phyloP scores from a whole-genome alignment of 2,888 invertebrate genomes.

The Phytoseiulus persimilis region DNA sequence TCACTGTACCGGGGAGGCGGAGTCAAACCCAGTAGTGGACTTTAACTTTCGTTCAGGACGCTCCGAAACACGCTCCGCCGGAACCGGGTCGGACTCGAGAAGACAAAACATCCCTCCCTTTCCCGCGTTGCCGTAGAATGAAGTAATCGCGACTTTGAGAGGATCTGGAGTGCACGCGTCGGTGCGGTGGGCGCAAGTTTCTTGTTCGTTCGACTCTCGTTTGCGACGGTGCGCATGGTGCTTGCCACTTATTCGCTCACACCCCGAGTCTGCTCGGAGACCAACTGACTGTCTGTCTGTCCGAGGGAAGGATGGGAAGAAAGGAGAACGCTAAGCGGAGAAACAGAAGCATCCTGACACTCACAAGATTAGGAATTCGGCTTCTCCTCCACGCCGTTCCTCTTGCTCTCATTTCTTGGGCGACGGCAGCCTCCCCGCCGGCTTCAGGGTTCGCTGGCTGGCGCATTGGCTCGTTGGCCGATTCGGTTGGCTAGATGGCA shows the following conservation, averaged over 20 bases:
- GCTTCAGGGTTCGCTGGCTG: not conserved
- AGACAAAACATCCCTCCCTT: not conserved
- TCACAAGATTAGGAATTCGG: not conserved
- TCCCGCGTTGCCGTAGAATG: not conserved
- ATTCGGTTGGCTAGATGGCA: not conserved
- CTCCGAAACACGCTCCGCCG: not conserved
- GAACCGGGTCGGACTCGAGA: not conserved
- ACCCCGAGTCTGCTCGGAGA: not conserved
- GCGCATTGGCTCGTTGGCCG: not conserved
- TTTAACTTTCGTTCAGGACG: not conserved
- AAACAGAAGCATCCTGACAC: slow-evolving; percentile 5
- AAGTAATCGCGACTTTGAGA: not conserved
- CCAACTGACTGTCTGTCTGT: not conserved
- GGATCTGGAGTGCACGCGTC: not conserved
- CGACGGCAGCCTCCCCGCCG: not conserved
- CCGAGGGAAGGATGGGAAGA: not conserved
- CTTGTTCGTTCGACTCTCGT: not conserved
- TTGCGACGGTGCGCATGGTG: not conserved
- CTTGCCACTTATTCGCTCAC: not conserved
- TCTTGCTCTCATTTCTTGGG: not conserved
- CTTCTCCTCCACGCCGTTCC: not conserved
- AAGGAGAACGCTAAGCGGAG: not conserved
- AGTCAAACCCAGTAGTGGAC: not conserved
- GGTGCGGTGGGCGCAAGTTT: not conserved
- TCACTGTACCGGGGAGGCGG: not conserved